Percentiles rank a stretch among this genome's conserved stretches.
Evolutionary conservation across 2,113 vertebrate genomes (phyloP).

Genomic region (Centropus unirufus): DNA sequence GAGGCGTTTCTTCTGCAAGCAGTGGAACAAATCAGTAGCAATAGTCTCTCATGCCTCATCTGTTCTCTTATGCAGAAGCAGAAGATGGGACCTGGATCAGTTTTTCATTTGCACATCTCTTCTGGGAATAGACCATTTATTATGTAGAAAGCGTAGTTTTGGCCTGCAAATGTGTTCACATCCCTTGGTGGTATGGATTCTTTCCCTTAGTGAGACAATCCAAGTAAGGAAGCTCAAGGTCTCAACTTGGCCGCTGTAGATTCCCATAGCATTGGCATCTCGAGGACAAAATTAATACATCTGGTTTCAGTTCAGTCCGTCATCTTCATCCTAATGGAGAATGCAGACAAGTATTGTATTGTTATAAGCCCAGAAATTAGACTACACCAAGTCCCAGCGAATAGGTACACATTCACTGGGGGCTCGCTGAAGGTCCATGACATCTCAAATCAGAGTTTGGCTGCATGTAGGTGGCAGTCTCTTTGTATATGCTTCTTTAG

Average conservation of each 20-base stretch:
- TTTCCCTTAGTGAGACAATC: background rate
- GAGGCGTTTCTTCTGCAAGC: conserved; percentile 49
- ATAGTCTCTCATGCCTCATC: conserved; percentile 56
- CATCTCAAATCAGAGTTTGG: background rate
- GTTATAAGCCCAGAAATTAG: background rate
- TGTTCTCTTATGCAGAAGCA: conserved; percentile 14
- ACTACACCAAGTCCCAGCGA: background rate
- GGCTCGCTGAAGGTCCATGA: background rate
- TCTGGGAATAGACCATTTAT: background rate
- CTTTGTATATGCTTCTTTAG: background rate
- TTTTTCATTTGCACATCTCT: conserved; percentile 32
- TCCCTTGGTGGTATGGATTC: background rate
- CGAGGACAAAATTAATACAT: background rate
- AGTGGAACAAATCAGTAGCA: conserved; percentile 59
- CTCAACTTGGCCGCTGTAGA: background rate
- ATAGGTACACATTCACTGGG: background rate
- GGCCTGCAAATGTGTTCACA: background rate
- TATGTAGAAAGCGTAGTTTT: background rate
- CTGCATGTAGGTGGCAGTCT: background rate
- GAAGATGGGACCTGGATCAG: conserved; percentile 27
- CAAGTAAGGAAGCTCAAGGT: background rate
- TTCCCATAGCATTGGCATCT: background rate
- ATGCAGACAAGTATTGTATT: background rate
- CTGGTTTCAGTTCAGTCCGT: background rate
- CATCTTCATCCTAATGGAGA: background rate